A percentile compares a stretch with the other conserved stretches of the same genome.
phyloP scores from a whole-genome alignment of 2,113 vertebrate species.

The Platichthys flesus region DNA sequence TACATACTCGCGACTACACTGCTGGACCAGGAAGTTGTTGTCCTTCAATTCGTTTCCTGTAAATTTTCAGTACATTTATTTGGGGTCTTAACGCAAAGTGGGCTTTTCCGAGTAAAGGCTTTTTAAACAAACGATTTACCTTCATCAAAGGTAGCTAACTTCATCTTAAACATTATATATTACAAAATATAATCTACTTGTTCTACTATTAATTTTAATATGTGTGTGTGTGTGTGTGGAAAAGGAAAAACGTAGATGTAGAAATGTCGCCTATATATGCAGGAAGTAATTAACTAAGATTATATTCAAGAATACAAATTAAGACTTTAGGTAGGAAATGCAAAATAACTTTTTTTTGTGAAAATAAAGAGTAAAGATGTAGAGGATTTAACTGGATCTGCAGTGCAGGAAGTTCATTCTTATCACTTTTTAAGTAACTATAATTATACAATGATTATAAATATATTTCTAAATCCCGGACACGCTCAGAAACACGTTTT shows the following conservation, averaged over 20 bases:
- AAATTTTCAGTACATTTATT: slow-evolving; percentile 30
- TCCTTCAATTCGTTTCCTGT: slow-evolving; percentile 34
- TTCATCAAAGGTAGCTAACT: neutral
- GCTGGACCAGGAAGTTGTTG: slow-evolving; percentile 48
- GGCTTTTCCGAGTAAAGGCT: slow-evolving; percentile 1
- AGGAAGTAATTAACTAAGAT: neutral
- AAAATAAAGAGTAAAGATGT: neutral
- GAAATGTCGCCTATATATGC: neutral
- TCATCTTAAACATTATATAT: neutral
- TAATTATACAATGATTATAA: neutral
- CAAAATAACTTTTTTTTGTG: neutral
- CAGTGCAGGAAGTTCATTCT: neutral
- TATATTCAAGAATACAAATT: neutral
- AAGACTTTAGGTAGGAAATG: neutral
- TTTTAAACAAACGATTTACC: slow-evolving; percentile 18
- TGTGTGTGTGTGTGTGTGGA: neutral
- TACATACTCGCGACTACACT: neutral
- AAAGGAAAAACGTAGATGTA: neutral
- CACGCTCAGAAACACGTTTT: neutral
- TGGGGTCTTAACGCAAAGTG: slow-evolving; percentile 48
- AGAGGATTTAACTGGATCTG: neutral
- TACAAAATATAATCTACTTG: neutral
- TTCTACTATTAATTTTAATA: neutral
- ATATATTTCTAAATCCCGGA: neutral
- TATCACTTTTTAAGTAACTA: neutral